Base-by-base conservation (phyloP, 2,888 invertebrate species). In the Lomographa bimaculata region DNA sequence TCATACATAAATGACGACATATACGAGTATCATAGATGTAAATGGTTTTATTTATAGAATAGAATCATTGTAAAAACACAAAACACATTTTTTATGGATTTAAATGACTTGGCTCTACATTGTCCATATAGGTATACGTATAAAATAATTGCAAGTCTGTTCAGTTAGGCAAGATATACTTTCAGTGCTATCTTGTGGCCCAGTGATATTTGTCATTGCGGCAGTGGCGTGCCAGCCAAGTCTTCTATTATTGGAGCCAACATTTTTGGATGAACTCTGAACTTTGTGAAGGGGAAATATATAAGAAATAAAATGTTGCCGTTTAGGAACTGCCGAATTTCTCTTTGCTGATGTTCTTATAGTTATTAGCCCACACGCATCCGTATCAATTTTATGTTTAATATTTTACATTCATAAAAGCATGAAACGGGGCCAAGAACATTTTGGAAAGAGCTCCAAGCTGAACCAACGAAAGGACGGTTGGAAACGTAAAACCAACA, bases 161-260 rank as follows among this genome's bases (percentile, higher is more conserved):
- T n/a, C n/a, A n/a, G n/a, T n/a, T n/a, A 48, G 25, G 32, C 28
- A 14, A 21, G 28, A 43, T 37, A 57, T 66, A 69, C 70, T 74
- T 71, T 61, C 34, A 51, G 50, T 60, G 56, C 62, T 74, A 75
- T 76, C 67, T 58, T 62, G 44, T 78, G 82, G 55, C 85, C 82
- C 63, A 84, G 68, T 86, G 85, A 83, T 81, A 86, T 87, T 85
- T 85, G 50, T 59, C 51, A 66, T 57, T 62, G 64, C 57, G 56
- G 58, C 62, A 69, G 59, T 60, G 59, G 57, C 47, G 53, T 60
- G 74, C 71, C 65, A 82, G 84, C 83, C 81, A 81, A 79, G 66
- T 67, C 57, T 64, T 64, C 71, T 79, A 79, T 75, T 77, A 71
- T 65, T 58, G 58, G 66, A 50, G 51, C 56, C 50, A 51, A 71